These are phyloP conservation scores for Ictidomys tridecemlineatus DNA, from an alignment of 2,113 vertebrate species.

Conservation along the genomic window DNA sequence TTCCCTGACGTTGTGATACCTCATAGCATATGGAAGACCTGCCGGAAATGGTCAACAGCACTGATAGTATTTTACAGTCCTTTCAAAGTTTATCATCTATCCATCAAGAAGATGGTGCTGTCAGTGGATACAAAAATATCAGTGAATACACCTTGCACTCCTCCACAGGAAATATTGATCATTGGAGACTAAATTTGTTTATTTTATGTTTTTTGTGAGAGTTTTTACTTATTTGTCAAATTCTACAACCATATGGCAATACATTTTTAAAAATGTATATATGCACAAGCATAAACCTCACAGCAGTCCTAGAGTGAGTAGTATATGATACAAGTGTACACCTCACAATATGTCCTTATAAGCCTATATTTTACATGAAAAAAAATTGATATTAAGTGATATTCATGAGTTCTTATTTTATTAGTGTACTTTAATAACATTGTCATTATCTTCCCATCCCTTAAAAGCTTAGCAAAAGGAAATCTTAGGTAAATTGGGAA, in stretches of 20 bases:
- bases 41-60: background rate
- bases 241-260: background rate
- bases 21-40: background rate
- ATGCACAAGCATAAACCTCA: rapidly evolving
- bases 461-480: background rate
- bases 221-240: background rate
- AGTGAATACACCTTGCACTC: background rate
- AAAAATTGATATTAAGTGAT: background rate
- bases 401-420: background rate
- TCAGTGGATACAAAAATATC: background rate
- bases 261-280: background rate
- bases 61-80: too few species aligned
- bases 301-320: background rate
- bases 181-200: background rate
- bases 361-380: background rate
- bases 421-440: background rate
- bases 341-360: background rate
- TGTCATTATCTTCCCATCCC: background rate
- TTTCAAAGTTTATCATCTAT: background rate
- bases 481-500: background rate
- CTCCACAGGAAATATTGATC: background rate
- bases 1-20: background rate
- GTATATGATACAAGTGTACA: rapidly evolving
- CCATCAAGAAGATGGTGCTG: background rate
- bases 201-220: background rate